Percentiles rank a stretch among this genome's conserved stretches.
phyloP scores from a whole-genome alignment of 2,888 invertebrate genomes.

The Stenurella melanura region DNA sequence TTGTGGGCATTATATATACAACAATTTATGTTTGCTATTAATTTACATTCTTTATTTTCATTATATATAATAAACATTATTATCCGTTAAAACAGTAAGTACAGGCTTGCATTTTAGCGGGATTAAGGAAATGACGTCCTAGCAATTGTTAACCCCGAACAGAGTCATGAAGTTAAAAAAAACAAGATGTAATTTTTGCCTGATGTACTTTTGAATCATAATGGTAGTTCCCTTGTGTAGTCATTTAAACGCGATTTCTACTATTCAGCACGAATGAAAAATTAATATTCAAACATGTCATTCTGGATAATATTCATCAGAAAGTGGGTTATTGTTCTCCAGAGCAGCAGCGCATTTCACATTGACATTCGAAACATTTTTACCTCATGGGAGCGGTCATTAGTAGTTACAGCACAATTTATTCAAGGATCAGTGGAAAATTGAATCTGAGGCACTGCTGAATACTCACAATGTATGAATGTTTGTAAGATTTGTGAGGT shows the following conservation, averaged over 20 bases:
- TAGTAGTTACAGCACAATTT: conserved; percentile 11
- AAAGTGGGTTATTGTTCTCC: conserved; percentile 28
- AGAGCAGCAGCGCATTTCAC: background rate
- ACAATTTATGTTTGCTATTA: no score
- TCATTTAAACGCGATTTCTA: conserved; percentile 14
- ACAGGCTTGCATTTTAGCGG: background rate
- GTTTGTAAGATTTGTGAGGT: no score
- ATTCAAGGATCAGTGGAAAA: conserved; percentile 8
- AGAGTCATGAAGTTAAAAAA: background rate
- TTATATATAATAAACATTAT: no score
- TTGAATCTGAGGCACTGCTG: background rate
- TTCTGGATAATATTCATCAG: conserved; percentile 34
- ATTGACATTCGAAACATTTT: conserved; percentile 38
- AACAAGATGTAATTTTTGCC: background rate
- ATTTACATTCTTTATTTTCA: no score
- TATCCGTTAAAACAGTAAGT: no score
- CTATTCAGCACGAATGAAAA: conserved; percentile 12
- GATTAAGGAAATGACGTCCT: background rate
- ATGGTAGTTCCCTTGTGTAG: background rate
- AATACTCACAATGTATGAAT: no score
- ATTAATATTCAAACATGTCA: conserved; percentile 29
- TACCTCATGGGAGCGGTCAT: conserved; percentile 29
- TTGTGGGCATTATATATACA: no score
- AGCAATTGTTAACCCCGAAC: background rate
- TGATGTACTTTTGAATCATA: background rate